Base-by-base conservation (phyloP, 2,797 vertebrate genomes). In the Poeciliopsis turneri region DNA sequence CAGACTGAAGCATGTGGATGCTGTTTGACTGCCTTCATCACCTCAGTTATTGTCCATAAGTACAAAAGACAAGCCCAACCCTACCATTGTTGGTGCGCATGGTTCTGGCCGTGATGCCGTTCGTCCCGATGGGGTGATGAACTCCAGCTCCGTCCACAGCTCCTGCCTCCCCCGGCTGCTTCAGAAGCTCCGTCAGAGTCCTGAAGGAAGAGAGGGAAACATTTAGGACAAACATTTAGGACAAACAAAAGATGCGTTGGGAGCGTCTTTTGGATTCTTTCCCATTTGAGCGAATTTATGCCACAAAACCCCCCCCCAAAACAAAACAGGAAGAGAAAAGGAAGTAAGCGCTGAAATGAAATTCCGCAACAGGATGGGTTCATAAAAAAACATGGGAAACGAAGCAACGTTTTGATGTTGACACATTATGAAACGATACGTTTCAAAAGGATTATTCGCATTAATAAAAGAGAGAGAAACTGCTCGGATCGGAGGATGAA, bases 141-240 rank as follows among this genome's bases (percentile, higher is more conserved):
- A 94, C 95, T 46, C 96, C 94, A 64, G 90, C 94, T 89, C 85
- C 93, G 47, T 97, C 95, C 55, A 96, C 93, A 0, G 81, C 82
- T 25, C 95, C 92, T 1, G 93, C 90, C 23, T 96, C 96, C 11
- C 95, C 95, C 0, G 97, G 97, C 94, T 99, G 97, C 92, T 99
- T 99, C 93, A 99, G 90, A 74, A 99, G 96, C 86, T 98, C 98
- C 0, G 97, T 97, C 87, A 98, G 93, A 4, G 97, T 97, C 93
- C 98, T 99, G 89, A 28, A 70, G 30, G 78, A 9, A 84, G 18
- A 39, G 76, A 41, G 49, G 16, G 10, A 87, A 79, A 74, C n/a
- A 70, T 76, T 76, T 77, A 57, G 36, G 47, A 70, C 39, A 75
- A 55, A 57, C 59, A 30, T 30, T 30, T 30, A 30, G 30, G 30